Percentiles rank a stretch among this genome's conserved stretches.
These are phyloP conservation scores for Macrosiphum euphorbiae DNA, from an alignment of 2,888 invertebrate genomes.

Conservation along the genomic window DNA sequence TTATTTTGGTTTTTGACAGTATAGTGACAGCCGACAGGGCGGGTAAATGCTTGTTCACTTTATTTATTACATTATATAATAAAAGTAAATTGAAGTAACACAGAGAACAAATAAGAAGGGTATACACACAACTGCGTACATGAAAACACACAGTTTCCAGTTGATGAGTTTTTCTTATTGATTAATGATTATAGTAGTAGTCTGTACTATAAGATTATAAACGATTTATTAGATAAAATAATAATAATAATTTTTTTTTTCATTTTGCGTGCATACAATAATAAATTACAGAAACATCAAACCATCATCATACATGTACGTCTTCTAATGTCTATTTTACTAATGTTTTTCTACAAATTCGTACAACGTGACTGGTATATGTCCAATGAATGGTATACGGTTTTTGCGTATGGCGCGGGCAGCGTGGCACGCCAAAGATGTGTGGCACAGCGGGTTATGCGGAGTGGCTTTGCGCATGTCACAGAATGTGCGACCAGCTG, in stretches of 20 bases:
- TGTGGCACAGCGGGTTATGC: conserved; percentile 83
- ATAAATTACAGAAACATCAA: conserved; percentile 65
- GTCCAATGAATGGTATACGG: conserved; percentile 69
- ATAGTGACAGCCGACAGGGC: neutral
- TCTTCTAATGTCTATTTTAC: conserved; percentile 38
- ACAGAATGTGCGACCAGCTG: conserved; percentile 82
- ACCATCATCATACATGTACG: conserved; percentile 51
- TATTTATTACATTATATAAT: conserved; percentile 27
- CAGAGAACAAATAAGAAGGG: conserved; percentile 12
- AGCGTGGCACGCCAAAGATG: conserved; percentile 87
- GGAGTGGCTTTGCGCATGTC: conserved; percentile 75
- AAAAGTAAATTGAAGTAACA: conserved; percentile 29
- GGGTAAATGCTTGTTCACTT: conserved; percentile 43
- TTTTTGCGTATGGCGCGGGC: conserved; percentile 79
- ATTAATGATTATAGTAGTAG: conserved; percentile 21
- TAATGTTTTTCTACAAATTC: conserved; percentile 60
- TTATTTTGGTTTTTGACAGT: conserved; percentile 28
- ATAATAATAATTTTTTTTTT: conserved; percentile 27
- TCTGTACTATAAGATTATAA: conserved; percentile 38
- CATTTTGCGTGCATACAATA: conserved; percentile 52
- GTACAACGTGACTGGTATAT: conserved; percentile 54
- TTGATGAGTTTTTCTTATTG: neutral
- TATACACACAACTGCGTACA: conserved; percentile 26
- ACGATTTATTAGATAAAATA: conserved; percentile 49
- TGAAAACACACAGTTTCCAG: neutral